Evolutionary conservation across 1,140 invertebrate species (phyloP), one percentile per base, ranked within the genome.

Genomic region (Cylas formicarius): DNA sequence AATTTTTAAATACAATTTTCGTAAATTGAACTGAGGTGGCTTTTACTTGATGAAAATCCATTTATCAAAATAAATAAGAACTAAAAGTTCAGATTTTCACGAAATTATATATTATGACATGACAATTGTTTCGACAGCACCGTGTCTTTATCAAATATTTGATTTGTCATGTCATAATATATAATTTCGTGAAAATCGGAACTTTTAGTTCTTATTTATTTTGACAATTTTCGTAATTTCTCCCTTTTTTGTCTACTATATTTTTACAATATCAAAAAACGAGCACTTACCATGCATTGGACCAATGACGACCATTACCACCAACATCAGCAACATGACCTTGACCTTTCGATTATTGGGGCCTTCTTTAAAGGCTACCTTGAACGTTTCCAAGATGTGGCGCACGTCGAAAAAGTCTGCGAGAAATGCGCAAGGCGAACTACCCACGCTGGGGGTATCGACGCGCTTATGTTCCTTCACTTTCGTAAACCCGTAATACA

Each of bases 251-350:
- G 14, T 10, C 14, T 13, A 33, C 14, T 17, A 33, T 13, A 17
- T 10, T 33, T 10, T 10, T 33, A 8, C 11, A 13, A 16, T 33
- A 33, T 33, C 31, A n/a, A 33, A 10, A 33, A 33, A 33, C 14
- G 26, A n/a, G 26, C 26, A 69, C 76, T 76, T 61, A 84, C 82
- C 84, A 52, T 86, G 82, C 66, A 87, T 75, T 1, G 84, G 84
- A 34, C 84, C 84, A 48, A 86, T 84, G 35, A 87, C 81, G 9
- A 86, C 82, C 74, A 84, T 85, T n/a, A 85, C 75, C 20, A 84
- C 80, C 19, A 86, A 64, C 72, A 86, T 84, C 4, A 88, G 68
- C 56, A 85, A 75, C 39, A 82, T 74, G 11, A 87, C 81, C 23
- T 82, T 72, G 44, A 78, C 70, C 44, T 77, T 73, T 1, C 84